These are phyloP conservation scores for Pseudorasbora parva DNA, from an alignment of 2,113 vertebrate species.

Conservation along the genomic window DNA sequence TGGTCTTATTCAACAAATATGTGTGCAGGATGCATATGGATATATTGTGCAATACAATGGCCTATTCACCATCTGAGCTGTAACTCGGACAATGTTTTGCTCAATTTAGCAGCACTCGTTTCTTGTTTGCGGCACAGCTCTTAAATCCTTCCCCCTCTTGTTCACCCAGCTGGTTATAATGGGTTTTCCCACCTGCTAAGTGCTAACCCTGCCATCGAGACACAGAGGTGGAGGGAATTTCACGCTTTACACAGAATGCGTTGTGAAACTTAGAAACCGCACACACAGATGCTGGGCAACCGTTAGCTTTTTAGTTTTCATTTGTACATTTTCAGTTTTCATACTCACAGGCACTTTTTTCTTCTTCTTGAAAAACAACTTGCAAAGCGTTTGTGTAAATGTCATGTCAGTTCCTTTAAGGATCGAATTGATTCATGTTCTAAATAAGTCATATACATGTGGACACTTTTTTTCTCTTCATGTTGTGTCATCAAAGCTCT, in stretches of 20 bases:
- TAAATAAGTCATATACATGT: neutral
- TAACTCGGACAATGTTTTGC: neutral
- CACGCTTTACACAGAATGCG: neutral
- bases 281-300: slow-evolving; percentile 27
- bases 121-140: neutral
- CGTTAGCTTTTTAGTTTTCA: neutral
- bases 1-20: neutral
- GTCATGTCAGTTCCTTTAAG: neutral
- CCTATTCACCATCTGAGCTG: neutral
- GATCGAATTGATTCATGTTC: neutral
- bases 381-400: neutral
- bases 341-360: neutral
- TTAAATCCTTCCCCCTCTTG: neutral
- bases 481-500: neutral
- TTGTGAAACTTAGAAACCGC: neutral
- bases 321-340: neutral
- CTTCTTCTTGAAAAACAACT: neutral
- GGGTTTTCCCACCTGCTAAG: slow-evolving; percentile 1
- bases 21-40: neutral
- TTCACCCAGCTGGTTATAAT: slow-evolving; percentile 26
- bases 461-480: neutral
- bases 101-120: slow-evolving; percentile 3
- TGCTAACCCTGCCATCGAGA: neutral
- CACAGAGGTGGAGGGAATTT: slow-evolving; percentile 1
- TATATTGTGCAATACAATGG: neutral